Conservation (phyloP, 2,888 invertebrate species). For the Balanococcus diminutus region DNA sequence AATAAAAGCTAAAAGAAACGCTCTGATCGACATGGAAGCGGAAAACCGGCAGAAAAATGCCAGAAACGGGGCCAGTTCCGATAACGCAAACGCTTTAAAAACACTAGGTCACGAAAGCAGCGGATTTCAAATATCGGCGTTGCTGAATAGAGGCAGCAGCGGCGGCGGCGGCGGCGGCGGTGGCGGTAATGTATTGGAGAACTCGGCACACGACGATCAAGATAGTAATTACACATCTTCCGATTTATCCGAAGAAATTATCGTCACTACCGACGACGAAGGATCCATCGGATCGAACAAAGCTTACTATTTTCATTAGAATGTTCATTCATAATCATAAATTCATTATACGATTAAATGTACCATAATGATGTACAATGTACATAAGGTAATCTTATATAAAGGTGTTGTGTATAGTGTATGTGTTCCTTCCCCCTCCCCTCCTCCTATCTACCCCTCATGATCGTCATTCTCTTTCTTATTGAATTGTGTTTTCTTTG, state of each 20-base stretch:
- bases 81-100: conserved; percentile 63
- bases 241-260: conserved; percentile 70
- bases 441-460: too few relatives aligned
- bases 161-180: too few relatives aligned
- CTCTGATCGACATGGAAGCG: conserved; percentile 60
- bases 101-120: neutral
- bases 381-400: too few relatives aligned
- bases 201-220: conserved; percentile 57
- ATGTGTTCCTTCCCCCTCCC: neutral
- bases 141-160: neutral
- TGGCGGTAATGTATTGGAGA: neutral
- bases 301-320: conserved; percentile 58
- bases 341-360: too few relatives aligned
- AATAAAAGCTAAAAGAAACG: conserved; percentile 74
- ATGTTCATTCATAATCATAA: too few relatives aligned
- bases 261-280: conserved; percentile 78
- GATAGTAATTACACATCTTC: conserved; percentile 58
- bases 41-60: conserved; percentile 59
- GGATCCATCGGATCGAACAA: conserved; percentile 53
- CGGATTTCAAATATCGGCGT: neutral
- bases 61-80: conserved; percentile 60
- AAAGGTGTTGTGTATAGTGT: neutral
- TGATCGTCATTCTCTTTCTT: neutral
- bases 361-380: too few relatives aligned
- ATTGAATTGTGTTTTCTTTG: neutral